These are phyloP conservation scores for Dendroctonus valens DNA, from an alignment of 1,140 invertebrate species.

Conservation along the genomic window DNA sequence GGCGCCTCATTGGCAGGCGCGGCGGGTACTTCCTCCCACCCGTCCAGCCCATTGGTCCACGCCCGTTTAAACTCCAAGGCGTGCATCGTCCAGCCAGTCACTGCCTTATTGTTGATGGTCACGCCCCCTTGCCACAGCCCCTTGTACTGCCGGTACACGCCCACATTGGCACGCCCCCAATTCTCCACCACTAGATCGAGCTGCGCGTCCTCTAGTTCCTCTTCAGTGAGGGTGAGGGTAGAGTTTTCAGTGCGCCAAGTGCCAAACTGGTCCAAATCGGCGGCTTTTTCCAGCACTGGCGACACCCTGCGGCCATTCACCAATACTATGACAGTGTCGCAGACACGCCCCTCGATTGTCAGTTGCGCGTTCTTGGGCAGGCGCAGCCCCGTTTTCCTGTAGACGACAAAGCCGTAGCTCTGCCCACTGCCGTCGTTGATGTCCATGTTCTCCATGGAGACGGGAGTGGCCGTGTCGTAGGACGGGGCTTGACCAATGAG, in stretches of 20 bases:
- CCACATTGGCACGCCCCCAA: slow-evolving; percentile 59
- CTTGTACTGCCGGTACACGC: slow-evolving; percentile 48
- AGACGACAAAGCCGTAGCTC: slow-evolving; percentile 60
- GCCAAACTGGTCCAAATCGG: slow-evolving; percentile 50
- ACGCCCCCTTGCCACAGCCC: slow-evolving; percentile 32
- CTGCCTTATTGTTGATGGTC: slow-evolving; percentile 15
- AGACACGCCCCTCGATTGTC: slow-evolving; percentile 52
- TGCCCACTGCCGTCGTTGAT: slow-evolving; percentile 58
- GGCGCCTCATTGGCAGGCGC: slow-evolving; percentile 27
- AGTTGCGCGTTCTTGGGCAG: slow-evolving; percentile 42
- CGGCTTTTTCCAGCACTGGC: slow-evolving; percentile 38
- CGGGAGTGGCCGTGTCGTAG: slow-evolving; percentile 24
- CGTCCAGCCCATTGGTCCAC: slow-evolving; percentile 46
- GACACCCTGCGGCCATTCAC: slow-evolving; percentile 51
- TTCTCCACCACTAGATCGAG: slow-evolving; percentile 62
- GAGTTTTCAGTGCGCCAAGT: slow-evolving; percentile 51
- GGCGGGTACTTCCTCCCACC: slow-evolving; percentile 37
- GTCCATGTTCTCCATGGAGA: slow-evolving; percentile 59
- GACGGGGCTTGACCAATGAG: slow-evolving; percentile 39
- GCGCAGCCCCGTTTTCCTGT: slow-evolving; percentile 47
- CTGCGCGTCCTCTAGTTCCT: slow-evolving; percentile 39
- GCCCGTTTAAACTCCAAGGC: slow-evolving; percentile 56
- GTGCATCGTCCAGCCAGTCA: slow-evolving; percentile 53
- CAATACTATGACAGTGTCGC: slow-evolving; percentile 56
- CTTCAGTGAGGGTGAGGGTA: slow-evolving; percentile 31